These are phyloP conservation scores for Daphoenositta chrysoptera DNA, from an alignment of 2,113 vertebrate species.

Conservation along the genomic window DNA sequence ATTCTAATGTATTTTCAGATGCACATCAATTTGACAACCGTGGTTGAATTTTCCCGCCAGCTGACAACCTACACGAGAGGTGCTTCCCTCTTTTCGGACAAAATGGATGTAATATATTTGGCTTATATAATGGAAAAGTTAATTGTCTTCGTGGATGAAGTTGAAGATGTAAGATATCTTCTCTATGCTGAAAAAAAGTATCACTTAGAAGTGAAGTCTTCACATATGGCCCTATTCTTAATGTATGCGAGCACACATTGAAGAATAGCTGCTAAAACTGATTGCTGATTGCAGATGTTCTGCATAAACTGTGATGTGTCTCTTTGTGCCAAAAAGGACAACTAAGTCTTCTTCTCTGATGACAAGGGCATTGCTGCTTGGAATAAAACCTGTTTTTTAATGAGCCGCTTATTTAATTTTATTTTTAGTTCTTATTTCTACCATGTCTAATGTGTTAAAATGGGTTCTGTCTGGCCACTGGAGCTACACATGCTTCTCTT, in stretches of 20 bases:
- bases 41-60: conserved; percentile 80
- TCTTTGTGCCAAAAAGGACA: neutral
- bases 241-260: neutral
- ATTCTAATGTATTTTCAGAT: conserved; percentile 73
- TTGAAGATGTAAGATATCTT: conserved; percentile 77
- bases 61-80: conserved; percentile 82
- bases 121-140: conserved; percentile 87
- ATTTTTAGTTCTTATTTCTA: neutral
- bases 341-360: neutral
- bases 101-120: conserved; percentile 90
- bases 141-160: conserved; percentile 78
- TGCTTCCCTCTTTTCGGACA: conserved; percentile 81
- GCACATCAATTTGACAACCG: conserved; percentile 80
- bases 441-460: neutral
- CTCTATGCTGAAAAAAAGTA: neutral
- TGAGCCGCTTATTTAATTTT: neutral
- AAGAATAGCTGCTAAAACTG: neutral
- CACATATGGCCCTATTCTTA: neutral
- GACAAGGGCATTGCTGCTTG: neutral
- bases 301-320: neutral
- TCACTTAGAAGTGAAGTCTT: neutral
- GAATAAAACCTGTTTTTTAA: neutral
- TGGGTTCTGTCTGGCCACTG: neutral
- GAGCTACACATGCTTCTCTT: neutral
- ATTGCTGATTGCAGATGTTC: neutral